Percentiles rank a stretch among this genome's conserved stretches.
phyloP scores from a whole-genome alignment of 2,797 vertebrate genomes.

The Anniella stebbinsi region DNA sequence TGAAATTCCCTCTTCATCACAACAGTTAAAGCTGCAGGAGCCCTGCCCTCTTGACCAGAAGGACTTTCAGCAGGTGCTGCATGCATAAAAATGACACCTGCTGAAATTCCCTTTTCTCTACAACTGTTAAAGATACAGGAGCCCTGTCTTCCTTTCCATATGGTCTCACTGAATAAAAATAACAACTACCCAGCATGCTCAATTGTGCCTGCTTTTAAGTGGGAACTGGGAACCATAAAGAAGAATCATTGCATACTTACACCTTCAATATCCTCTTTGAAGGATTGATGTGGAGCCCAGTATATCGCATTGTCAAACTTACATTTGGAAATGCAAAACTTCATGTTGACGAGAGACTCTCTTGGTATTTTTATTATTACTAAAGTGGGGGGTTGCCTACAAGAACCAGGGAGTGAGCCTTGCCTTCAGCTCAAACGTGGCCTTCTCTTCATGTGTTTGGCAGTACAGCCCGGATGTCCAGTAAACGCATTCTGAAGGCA shows the following conservation, averaged over 20 bases:
- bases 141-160: no score
- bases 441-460: conserved; percentile 22
- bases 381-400: neutral
- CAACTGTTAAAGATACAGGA: no score
- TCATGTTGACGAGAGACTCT: neutral
- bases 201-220: neutral
- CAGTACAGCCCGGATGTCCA: conserved; percentile 11
- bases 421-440: conserved; percentile 12
- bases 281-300: neutral
- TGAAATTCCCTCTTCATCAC: no score
- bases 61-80: no score
- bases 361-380: neutral
- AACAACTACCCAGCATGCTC: neutral
- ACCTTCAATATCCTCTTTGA: neutral
- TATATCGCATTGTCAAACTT: neutral
- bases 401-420: neutral
- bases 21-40: no score
- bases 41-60: no score
- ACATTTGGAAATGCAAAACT: neutral
- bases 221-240: neutral
- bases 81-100: no score
- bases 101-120: no score
- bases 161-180: no score
- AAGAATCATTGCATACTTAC: neutral
- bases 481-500: conserved; percentile 23